Conservation (phyloP, 2,113 vertebrate genomes). For the Columbina picui region DNA sequence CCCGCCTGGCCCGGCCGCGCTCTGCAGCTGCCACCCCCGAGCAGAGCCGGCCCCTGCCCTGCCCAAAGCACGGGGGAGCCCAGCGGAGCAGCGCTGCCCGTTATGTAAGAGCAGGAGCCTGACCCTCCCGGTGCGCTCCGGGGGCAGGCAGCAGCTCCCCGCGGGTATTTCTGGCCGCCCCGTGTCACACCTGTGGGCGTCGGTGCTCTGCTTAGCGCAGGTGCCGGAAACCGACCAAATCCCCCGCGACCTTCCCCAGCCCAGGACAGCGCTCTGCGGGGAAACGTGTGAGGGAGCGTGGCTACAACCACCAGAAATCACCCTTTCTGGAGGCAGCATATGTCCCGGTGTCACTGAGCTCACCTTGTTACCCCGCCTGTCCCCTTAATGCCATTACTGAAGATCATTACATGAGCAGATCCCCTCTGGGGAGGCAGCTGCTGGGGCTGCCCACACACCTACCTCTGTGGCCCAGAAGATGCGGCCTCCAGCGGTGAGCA, state of each 20-base stretch:
- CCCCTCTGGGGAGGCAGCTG: background rate
- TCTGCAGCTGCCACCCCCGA: too few relatives aligned
- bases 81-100: background rate
- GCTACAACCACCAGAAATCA: background rate
- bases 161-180: background rate
- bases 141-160: background rate
- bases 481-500: background rate
- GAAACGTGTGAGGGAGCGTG: background rate
- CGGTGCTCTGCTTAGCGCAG: background rate
- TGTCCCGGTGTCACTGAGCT: background rate
- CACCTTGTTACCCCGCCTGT: slow-evolving; percentile 38
- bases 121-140: background rate
- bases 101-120: background rate
- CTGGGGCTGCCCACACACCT: slow-evolving; percentile 37
- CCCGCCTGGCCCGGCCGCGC: background rate
- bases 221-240: slow-evolving; percentile 12
- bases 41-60: background rate
- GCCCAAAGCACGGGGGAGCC: background rate
- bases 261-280: background rate
- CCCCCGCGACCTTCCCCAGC: slow-evolving; percentile 11
- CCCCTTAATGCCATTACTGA: slow-evolving; percentile 68
- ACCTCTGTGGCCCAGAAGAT: slow-evolving; percentile 8
- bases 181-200: background rate
- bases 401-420: slow-evolving; percentile 39
- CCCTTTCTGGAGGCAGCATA: background rate